Evolutionary conservation across 1,140 invertebrate species (phyloP).

Genomic region (Panagrolaimus sp.): DNA sequence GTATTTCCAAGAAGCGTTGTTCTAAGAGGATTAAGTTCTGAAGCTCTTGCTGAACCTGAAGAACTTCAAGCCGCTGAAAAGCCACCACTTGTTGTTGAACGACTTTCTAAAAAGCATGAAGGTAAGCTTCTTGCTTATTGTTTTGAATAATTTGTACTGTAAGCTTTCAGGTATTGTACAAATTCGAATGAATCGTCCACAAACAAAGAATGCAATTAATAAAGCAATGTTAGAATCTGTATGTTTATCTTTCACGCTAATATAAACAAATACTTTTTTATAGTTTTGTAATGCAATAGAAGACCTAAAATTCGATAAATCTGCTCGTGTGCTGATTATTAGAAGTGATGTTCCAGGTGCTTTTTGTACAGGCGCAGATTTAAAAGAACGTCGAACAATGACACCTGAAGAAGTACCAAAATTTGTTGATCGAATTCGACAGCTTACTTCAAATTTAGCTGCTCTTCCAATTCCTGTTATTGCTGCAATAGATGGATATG

Average conservation of each 20-base stretch:
- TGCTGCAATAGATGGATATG: constrained; percentile 85
- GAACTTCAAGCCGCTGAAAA: neutral
- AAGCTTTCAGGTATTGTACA: constrained; percentile 26
- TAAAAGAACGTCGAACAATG: constrained; percentile 84
- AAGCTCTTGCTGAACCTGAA: no score
- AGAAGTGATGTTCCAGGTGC: constrained; percentile 78
- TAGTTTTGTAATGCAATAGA: constrained; percentile 64
- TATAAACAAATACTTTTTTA: constrained; percentile 28
- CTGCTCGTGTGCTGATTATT: constrained; percentile 74
- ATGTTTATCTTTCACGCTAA: neutral
- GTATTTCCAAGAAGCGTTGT: no score
- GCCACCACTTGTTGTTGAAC: constrained; percentile 1
- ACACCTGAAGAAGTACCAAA: constrained; percentile 70
- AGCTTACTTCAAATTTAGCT: constrained; percentile 69
- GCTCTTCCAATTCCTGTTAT: constrained; percentile 84
- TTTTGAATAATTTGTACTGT: neutral
- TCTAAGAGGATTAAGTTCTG: no score
- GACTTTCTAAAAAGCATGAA: neutral
- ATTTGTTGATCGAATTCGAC: constrained; percentile 69
- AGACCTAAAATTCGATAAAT: constrained; percentile 69
- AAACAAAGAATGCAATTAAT: constrained; percentile 35
- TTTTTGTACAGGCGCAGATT: constrained; percentile 81
- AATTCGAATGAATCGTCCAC: constrained; percentile 27
- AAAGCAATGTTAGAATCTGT: constrained; percentile 21
- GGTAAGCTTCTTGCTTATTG: neutral